Base-by-base conservation (phyloP, 2,888 invertebrate genomes). In the Tachina fera region DNA sequence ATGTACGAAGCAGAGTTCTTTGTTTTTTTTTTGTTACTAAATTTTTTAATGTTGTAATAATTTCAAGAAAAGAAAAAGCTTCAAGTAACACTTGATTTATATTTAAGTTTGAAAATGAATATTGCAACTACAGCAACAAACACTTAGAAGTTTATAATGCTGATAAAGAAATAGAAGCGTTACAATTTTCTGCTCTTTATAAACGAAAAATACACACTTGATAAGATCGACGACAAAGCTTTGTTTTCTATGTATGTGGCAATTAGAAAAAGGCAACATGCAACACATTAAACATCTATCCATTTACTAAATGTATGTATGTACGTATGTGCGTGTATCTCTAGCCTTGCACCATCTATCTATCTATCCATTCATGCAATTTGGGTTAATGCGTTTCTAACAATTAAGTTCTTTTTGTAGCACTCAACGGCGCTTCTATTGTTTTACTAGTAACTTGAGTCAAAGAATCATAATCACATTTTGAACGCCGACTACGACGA, bases 331-430 rank as follows among this genome's bases (percentile, higher is more conserved):
- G 3, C 10, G 11, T 16, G 8, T 19, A 16, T 53, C 51, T 56
- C 16, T 51, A 0, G 31, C 9, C 31, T 45, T 16, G 14, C 49
- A 58, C 47, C 60, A 72, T 60, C 16, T 39, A 78, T 41, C 16
- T 39, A 78, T 41, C 56, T 47, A 51, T 53, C 51, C 14, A 77
- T 60, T 47, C 71, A 65, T 71, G n/a, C 79, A 86, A 83, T 83
- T 86, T 86, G 79, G 83, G 83, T 86, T 86, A 86, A 86, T 86
- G 86, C 56, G 71, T 83, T 79, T 80, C 83, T 67, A 82, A 80
- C 86, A 86, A 86, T 86, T 83, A 83, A 86, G 72, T 76, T 71
- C 56, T 49, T 43, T 76, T 79, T 80, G 79, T 47, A 53, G 79
- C 79, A 76, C 78, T 81, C 81, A 72, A 74, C 22, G 74, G 75